Evolutionary conservation across 2,888 invertebrate genomes (phyloP), one percentile per base, ranked within the genome.

Genomic region (Achlya flavicornis): DNA sequence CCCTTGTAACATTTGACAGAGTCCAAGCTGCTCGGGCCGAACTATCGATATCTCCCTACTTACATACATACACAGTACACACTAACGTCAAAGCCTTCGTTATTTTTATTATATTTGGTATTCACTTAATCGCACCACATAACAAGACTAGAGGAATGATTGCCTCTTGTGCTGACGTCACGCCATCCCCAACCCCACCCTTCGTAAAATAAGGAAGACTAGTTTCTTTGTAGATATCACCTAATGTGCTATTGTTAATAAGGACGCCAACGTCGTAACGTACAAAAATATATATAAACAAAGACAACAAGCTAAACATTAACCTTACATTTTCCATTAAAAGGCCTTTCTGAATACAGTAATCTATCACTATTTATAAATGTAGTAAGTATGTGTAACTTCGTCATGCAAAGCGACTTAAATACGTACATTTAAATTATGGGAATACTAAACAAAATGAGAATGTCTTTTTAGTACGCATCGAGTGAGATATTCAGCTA

Each of bases 111-210:
- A 89, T 93, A 92, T 93, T 93, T 93, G 93, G 93, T 93, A 93
- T 93, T 89, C 84, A 84, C 88, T 86, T 89, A 90, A 85, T 86
- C 92, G 93, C 93, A 93, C 93, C 93, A 92, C 91, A 86, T 87
- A 89, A 87, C 91, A 88, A 90, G 93, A 93, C 93, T 93, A 93
- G 93, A 92, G 92, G 92, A 89, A 88, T 90, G 88, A 91, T 92
- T 91, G 92, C 93, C 92, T 92, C 92, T 90, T 81, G 89, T 85
- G 90, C 86, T 85, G 88, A 82, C 85, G 79, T 63, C 78, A 76
- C 78, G 65, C 53, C 68, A 71, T 74, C 77, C 74, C 81, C 80
- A 77, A 76, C 79, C 71, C 80, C 74, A 76, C 78, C 83, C 88
- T 85, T 84, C 90, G 80, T 87, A 83, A 86, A 53, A 87, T 85